Conservation (phyloP, 1,140 invertebrate species). For the Lordiphosa clarofinis region DNA sequence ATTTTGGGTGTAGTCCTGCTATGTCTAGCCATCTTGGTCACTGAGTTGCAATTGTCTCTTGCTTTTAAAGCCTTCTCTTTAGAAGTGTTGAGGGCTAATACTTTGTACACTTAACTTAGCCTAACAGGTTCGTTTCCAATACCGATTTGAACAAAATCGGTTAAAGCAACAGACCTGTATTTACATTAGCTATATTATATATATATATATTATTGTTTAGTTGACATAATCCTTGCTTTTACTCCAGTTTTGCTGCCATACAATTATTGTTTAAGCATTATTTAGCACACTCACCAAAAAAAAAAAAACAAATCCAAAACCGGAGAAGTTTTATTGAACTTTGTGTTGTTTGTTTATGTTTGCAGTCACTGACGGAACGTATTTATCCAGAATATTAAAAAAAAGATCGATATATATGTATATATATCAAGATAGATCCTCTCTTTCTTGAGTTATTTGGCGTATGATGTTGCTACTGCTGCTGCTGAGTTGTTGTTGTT, state of each 20-base stretch:
- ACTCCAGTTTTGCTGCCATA: neutral
- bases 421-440: neutral
- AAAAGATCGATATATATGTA: no score
- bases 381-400: neutral
- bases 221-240: constrained; percentile 35
- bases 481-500: constrained; percentile 20
- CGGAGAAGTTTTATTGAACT: constrained; percentile 1
- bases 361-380: constrained; percentile 14
- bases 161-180: no score
- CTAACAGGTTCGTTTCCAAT: no score
- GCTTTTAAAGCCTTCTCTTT: no score
- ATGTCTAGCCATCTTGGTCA: no score
- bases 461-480: constrained; percentile 4
- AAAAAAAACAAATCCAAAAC: constrained; percentile 50
- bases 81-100: no score
- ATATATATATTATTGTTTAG: neutral
- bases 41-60: no score
- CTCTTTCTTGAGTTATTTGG: constrained; percentile 15
- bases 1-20: no score
- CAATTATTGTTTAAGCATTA: neutral
- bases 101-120: no score
- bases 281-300: constrained; percentile 49
- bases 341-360: neutral
- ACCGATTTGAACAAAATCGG: no score
- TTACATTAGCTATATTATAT: no score